These are phyloP conservation scores for Esox masquinongy DNA, from an alignment of 2,797 vertebrate species.

Conservation along the genomic window DNA sequence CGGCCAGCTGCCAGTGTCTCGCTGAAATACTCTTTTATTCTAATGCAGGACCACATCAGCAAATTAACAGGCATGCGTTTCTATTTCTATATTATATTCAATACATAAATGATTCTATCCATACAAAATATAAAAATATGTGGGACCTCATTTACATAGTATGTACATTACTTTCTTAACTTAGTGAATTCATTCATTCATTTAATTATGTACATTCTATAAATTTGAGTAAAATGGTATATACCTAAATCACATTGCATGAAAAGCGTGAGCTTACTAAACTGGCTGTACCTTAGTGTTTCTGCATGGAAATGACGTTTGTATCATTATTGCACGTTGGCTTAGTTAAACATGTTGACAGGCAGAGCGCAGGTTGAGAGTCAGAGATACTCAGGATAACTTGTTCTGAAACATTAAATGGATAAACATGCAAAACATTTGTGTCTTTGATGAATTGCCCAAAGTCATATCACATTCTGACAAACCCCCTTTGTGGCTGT, in stretches of 20 bases:
- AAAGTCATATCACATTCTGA: slow-evolving; percentile 62
- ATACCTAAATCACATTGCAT: slow-evolving; percentile 63
- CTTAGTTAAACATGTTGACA: slow-evolving; percentile 46
- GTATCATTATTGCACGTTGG: slow-evolving; percentile 60
- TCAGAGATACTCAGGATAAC: slow-evolving; percentile 52
- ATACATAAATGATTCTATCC: slow-evolving; percentile 95
- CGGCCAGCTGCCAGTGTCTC: slow-evolving; percentile 51
- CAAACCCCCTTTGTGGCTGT: slow-evolving; percentile 58
- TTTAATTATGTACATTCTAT: slow-evolving; percentile 77
- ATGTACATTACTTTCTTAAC: slow-evolving; percentile 97
- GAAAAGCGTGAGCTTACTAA: slow-evolving; percentile 59
- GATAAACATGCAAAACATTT: slow-evolving; percentile 70
- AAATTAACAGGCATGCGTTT: slow-evolving; percentile 73
- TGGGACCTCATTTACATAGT: slow-evolving; percentile 96
- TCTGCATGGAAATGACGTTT: slow-evolving; percentile 53
- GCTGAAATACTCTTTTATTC: slow-evolving; percentile 78
- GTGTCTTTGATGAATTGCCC: slow-evolving; percentile 61
- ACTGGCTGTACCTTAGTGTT: slow-evolving; percentile 42
- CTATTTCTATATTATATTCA: slow-evolving; percentile 79
- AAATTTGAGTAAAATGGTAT: slow-evolving; percentile 63
- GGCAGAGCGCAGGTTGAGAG: slow-evolving; percentile 39
- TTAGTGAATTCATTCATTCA: slow-evolving; percentile 84
- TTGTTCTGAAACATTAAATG: slow-evolving; percentile 57
- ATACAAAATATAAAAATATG: slow-evolving; percentile 99
- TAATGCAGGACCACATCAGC: slow-evolving; percentile 73